These are phyloP conservation scores for Euphonia xanthogaster DNA, from an alignment of 2,797 vertebrate genomes.

Conservation along the genomic window DNA sequence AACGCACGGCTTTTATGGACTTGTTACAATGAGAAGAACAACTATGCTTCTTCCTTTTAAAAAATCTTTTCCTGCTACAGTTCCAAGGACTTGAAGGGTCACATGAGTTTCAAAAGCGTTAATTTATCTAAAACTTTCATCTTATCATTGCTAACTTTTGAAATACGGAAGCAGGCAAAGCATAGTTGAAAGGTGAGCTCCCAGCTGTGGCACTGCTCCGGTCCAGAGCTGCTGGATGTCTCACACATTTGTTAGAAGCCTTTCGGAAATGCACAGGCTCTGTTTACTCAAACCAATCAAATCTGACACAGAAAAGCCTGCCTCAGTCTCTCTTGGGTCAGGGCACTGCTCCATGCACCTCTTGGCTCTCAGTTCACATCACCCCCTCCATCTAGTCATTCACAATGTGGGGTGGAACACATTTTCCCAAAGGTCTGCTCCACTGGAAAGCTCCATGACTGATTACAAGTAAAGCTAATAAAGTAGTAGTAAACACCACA, in stretches of 20 bases:
- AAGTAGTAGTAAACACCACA: neutral
- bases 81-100: neutral
- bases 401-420: neutral
- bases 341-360: neutral
- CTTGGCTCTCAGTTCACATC: neutral
- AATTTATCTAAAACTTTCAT: neutral
- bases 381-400: neutral
- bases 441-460: neutral
- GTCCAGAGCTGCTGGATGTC: neutral
- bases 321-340: neutral
- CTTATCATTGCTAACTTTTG: neutral
- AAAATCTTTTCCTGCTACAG: neutral
- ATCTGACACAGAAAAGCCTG: neutral
- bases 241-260: neutral
- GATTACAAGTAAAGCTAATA: neutral
- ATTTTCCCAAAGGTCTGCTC: neutral
- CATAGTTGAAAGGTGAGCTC: neutral
- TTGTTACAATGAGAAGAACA: neutral
- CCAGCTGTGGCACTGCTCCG: neutral
- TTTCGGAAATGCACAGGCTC: neutral
- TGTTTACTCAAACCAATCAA: neutral
- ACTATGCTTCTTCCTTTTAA: rapidly evolving
- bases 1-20: neutral
- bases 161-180: neutral
- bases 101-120: neutral